Percentiles rank a stretch among this genome's conserved stretches.
phyloP scores from a whole-genome alignment of 2,888 invertebrate species.

The Nebria brevicollis region DNA sequence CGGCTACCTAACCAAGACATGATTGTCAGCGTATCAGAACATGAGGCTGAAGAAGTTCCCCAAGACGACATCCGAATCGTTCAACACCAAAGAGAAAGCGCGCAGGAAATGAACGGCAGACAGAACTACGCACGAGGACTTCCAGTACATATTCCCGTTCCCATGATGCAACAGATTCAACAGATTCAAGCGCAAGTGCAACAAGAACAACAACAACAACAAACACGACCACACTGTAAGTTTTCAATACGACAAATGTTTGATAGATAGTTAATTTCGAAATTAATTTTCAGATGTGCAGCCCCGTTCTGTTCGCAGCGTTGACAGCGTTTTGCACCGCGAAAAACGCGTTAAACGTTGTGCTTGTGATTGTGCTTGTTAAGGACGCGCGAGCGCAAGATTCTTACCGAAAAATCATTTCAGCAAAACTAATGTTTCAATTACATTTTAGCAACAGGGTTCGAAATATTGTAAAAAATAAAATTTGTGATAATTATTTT shows the following conservation, averaged over 20 bases:
- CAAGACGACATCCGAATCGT: slow-evolving; percentile 54
- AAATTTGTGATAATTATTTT: slow-evolving; percentile 18
- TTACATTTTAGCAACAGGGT: slow-evolving; percentile 9
- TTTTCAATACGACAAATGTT: slow-evolving; percentile 51
- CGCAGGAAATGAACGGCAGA: slow-evolving; percentile 60
- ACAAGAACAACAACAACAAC: slow-evolving; percentile 65
- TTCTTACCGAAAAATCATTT: slow-evolving; percentile 21
- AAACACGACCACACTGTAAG: slow-evolving; percentile 81
- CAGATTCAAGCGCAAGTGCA: slow-evolving; percentile 56
- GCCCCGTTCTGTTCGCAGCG: slow-evolving; percentile 72
- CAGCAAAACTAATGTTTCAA: neutral
- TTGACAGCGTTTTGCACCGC: slow-evolving; percentile 62
- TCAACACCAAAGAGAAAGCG: slow-evolving; percentile 59
- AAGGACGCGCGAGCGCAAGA: slow-evolving; percentile 49
- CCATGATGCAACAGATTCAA: slow-evolving; percentile 64
- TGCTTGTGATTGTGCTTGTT: slow-evolving; percentile 79
- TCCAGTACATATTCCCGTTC: slow-evolving; percentile 61
- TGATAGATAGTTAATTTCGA: slow-evolving; percentile 27
- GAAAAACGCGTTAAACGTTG: slow-evolving; percentile 79
- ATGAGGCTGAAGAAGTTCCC: slow-evolving; percentile 48
- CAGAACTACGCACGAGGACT: slow-evolving; percentile 60
- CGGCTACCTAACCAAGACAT: slow-evolving; percentile 54
- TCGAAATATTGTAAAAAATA: neutral
- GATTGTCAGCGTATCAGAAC: slow-evolving; percentile 35
- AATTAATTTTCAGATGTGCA: slow-evolving; percentile 74